These are phyloP conservation scores for Parnassius smintheus DNA, from an alignment of 2,888 invertebrate genomes.

Conservation along the genomic window DNA sequence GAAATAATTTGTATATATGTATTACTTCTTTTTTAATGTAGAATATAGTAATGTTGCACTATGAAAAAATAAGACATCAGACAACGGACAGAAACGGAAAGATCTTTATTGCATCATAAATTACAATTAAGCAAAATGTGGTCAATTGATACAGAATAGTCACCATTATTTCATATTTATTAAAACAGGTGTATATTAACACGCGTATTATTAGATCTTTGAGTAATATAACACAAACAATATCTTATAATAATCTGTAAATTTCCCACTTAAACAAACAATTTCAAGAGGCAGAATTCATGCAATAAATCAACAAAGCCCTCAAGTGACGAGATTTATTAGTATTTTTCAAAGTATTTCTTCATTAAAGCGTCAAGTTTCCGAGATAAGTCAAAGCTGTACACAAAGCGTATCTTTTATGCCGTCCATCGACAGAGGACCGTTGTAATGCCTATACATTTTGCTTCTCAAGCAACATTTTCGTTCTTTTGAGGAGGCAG, in stretches of 20 bases:
- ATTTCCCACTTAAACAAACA: too few relatives aligned
- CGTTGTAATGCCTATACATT: conserved; percentile 53
- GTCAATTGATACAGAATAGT: conserved; percentile 3
- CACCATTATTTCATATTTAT: conserved; percentile 17
- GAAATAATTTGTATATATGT: too few relatives aligned
- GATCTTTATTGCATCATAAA: conserved; percentile 20
- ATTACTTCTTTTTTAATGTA: too few relatives aligned
- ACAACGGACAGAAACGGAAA: conserved; percentile 2
- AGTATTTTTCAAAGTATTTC: conserved; percentile 49
- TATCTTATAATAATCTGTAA: too few relatives aligned
- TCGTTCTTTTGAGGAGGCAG: conserved; percentile 46
- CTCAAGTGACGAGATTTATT: conserved; percentile 21
- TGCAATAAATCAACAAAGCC: conserved; percentile 16
- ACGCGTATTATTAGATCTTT: too few relatives aligned
- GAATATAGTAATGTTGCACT: too few relatives aligned
- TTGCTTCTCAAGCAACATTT: conserved; percentile 48
- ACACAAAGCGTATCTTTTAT: conserved; percentile 57
- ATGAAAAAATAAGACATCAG: not conserved
- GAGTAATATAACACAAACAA: too few relatives aligned
- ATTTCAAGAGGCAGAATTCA: too few relatives aligned
- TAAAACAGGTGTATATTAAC: conserved; percentile 1
- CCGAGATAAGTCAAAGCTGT: conserved; percentile 63
- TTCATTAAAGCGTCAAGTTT: conserved; percentile 63
- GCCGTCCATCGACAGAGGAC: conserved; percentile 55
- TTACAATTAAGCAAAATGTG: conserved; percentile 22